Percentiles rank a stretch among this genome's conserved stretches.
Evolutionary conservation across 1,140 invertebrate species (phyloP).

Genomic region (Steinernema feltiae): DNA sequence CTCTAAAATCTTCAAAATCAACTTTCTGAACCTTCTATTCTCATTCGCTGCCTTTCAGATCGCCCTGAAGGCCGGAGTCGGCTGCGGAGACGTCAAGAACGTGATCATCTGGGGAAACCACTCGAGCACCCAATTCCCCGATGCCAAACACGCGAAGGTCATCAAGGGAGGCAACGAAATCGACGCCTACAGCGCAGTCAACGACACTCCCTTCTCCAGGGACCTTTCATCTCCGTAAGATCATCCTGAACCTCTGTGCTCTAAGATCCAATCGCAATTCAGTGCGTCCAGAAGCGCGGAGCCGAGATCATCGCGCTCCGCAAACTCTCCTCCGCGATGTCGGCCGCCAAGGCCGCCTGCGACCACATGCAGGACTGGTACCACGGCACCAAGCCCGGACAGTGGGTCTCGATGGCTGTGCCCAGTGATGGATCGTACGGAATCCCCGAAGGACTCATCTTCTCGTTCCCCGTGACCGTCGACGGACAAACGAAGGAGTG

Average conservation of each 20-base stretch:
- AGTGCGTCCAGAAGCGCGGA: slow-evolving; percentile 90
- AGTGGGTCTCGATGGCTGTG: slow-evolving; percentile 94
- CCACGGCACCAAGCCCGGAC: slow-evolving; percentile 69
- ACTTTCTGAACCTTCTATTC: not conserved
- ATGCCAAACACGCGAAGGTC: slow-evolving; percentile 73
- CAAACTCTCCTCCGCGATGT: slow-evolving; percentile 97
- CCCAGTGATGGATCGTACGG: slow-evolving; percentile 85
- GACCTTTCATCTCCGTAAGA: slow-evolving; percentile 70
- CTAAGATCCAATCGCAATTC: slow-evolving; percentile 41
- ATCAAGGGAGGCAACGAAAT: slow-evolving; percentile 42
- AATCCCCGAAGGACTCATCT: slow-evolving; percentile 71
- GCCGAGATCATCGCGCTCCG: slow-evolving; percentile 92
- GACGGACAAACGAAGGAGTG: slow-evolving; percentile 68
- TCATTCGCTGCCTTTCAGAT: slow-evolving; percentile 54
- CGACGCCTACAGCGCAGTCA: slow-evolving; percentile 69
- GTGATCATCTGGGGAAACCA: slow-evolving; percentile 99
- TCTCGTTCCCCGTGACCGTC: slow-evolving; percentile 83
- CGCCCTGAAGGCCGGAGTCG: slow-evolving; percentile 62
- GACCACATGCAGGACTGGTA: slow-evolving; percentile 97
- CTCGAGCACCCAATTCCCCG: slow-evolving; percentile 95
- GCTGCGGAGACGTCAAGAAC: slow-evolving; percentile 73
- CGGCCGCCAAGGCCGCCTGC: slow-evolving; percentile 88
- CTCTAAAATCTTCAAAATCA: not conserved
- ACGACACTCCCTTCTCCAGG: slow-evolving; percentile 76
- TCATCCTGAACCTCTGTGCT: slow-evolving; percentile 16